Evolutionary conservation across 2,888 invertebrate genomes (phyloP), one percentile per base, ranked within the genome.

Genomic region (Pyralis farinalis): DNA sequence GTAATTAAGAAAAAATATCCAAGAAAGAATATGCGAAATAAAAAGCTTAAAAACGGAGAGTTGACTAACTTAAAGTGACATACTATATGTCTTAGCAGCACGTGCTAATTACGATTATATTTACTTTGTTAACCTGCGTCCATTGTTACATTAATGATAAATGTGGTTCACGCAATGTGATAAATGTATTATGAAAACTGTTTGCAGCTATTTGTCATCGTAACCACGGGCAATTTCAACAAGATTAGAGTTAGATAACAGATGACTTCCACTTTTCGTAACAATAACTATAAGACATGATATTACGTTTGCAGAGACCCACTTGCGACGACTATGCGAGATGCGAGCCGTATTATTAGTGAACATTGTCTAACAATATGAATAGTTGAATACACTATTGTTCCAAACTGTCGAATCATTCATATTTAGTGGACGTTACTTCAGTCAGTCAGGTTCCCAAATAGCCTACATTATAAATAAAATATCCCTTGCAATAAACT

Each of bases 291-390:
- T 11, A 46, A 57, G 58, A 63, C 52, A 57, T 63, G 58, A 65
- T 58, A 49, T 56, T 63, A 56, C 49, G 51, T 59, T 63, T 38
- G 46, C 49, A 49, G 57, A 54, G 58, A 59, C 56, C 49, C 58
- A 61, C 51, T 57, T 62, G n/a, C n/a, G n/a, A n/a, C n/a, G n/a
- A n/a, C n/a, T 58, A 53, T 52, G 46, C 55, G 54, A 58, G 62
- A 60, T 60, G 49, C 58, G 60, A 58, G 53, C 57, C 46, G 49
- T 57, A 58, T 63, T 72, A 78, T 80, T 73, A 75, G 64, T 51
- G 48, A 49, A 57, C 61, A 70, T 76, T 78, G 71, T 78, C 54
- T 72, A 58, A 49, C 46, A 56, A 65, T 59, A 57, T 62, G 62
- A 68, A 62, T 62, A 65, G 60, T 58, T 55, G 49, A 53, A 53